Conservation (phyloP, 2,113 vertebrate species). For the Pampusana beccarii region DNA sequence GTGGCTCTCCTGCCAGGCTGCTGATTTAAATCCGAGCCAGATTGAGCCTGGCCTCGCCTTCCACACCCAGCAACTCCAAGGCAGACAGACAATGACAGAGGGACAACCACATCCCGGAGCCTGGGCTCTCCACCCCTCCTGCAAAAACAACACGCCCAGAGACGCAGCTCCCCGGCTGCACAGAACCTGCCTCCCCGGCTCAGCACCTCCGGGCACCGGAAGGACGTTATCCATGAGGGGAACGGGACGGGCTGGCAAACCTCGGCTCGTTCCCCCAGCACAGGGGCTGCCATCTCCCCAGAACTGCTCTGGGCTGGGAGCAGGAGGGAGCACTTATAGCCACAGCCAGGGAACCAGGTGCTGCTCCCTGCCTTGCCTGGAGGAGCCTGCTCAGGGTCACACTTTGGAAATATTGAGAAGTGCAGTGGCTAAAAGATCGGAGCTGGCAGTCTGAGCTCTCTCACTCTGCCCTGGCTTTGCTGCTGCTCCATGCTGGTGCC, state of each 20-base stretch:
- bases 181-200: background rate
- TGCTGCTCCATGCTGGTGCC: rapidly evolving
- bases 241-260: background rate
- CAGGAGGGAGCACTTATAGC: background rate
- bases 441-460: background rate
- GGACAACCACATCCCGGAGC: background rate
- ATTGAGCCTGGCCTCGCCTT: background rate
- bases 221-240: background rate
- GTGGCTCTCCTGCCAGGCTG: background rate
- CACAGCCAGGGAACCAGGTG: background rate
- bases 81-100: background rate
- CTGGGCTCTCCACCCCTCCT: conserved; percentile 15
- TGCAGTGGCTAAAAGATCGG: background rate
- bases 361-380: background rate
- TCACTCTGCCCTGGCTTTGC: background rate
- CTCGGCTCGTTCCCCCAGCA: no score
- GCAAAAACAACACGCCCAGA: background rate
- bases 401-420: background rate
- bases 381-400: background rate
- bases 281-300: no score
- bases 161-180: background rate
- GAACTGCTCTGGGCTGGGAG: background rate
- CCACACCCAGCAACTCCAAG: conserved; percentile 14
- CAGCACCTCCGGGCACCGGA: rapidly evolving
- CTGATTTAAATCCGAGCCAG: background rate